Conservation (phyloP, 2,113 vertebrate species). For the Ceyx melanurus region DNA sequence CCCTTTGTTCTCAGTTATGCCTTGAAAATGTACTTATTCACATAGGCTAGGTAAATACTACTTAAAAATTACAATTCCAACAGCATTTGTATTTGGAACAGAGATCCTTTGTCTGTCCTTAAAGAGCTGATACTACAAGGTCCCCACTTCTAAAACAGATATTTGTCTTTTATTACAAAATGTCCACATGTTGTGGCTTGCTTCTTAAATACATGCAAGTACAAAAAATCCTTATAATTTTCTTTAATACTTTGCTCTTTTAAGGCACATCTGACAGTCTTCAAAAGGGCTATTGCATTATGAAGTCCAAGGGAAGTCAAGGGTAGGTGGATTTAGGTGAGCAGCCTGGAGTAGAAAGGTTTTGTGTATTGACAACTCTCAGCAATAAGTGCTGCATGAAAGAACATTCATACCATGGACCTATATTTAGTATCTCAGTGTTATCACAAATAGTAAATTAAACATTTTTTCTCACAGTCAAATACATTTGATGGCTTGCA, state of each 20-base stretch:
- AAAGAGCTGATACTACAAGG: neutral
- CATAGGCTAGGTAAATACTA: neutral
- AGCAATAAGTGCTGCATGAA: neutral
- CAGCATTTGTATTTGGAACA: neutral
- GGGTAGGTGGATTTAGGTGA: neutral
- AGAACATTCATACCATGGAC: neutral
- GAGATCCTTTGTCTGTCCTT: neutral
- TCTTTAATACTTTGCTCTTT: neutral
- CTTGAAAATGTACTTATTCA: neutral
- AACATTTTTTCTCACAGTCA: constrained; percentile 44
- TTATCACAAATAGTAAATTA: constrained; percentile 49
- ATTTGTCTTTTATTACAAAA: neutral
- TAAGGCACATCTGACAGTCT: neutral
- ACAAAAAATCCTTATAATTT: neutral
- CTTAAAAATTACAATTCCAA: neutral
- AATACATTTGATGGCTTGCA: neutral
- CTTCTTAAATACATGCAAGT: neutral
- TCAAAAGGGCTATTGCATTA: neutral
- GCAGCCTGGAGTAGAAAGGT: neutral
- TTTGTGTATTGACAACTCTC: neutral
- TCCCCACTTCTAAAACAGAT: neutral
- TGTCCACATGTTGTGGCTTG: neutral
- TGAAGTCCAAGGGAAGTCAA: neutral
- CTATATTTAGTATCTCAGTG: neutral
- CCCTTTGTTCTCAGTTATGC: neutral